A percentile compares a stretch with the other conserved stretches of the same genome.
Evolutionary conservation across 2,888 invertebrate genomes (phyloP).

Genomic region (Platycheirus albimanus): DNA sequence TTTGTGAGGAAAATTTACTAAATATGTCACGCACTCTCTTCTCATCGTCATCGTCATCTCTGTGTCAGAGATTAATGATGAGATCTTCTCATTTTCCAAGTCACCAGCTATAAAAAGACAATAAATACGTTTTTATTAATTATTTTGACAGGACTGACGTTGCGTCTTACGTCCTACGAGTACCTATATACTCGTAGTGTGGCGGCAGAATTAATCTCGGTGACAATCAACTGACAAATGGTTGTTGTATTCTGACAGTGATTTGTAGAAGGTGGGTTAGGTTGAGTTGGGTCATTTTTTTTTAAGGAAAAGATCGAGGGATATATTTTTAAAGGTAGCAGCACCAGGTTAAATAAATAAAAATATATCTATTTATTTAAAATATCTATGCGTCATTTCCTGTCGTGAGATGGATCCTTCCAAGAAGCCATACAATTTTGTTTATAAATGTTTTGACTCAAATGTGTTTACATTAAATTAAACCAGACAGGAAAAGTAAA

Average conservation of each 20-base stretch:
- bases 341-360: too few relatives aligned
- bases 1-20: constrained; percentile 45
- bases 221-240: constrained; percentile 73
- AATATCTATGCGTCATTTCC: not conserved
- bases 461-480: not conserved
- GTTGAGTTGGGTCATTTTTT: constrained; percentile 30
- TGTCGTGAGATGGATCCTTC: constrained; percentile 47
- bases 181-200: too few relatives aligned
- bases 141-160: constrained; percentile 68
- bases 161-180: too few relatives aligned
- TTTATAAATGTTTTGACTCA: constrained; percentile 2
- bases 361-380: constrained; percentile 3
- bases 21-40: constrained; percentile 59
- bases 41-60: too few relatives aligned
- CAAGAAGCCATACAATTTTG: constrained; percentile 27
- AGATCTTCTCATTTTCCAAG: constrained; percentile 69
- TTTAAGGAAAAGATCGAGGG: constrained; percentile 31
- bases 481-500: too few relatives aligned
- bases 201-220: constrained; percentile 61
- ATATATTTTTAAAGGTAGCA: not conserved
- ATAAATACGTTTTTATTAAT: constrained; percentile 68
- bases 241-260: constrained; percentile 48
- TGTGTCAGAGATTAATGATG: constrained; percentile 72
- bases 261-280: constrained; percentile 45
- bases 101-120: constrained; percentile 59